A percentile compares a stretch with the other conserved stretches of the same genome.
These are phyloP conservation scores for Cheilosia variabilis DNA, from an alignment of 2,888 invertebrate genomes.

Conservation along the genomic window DNA sequence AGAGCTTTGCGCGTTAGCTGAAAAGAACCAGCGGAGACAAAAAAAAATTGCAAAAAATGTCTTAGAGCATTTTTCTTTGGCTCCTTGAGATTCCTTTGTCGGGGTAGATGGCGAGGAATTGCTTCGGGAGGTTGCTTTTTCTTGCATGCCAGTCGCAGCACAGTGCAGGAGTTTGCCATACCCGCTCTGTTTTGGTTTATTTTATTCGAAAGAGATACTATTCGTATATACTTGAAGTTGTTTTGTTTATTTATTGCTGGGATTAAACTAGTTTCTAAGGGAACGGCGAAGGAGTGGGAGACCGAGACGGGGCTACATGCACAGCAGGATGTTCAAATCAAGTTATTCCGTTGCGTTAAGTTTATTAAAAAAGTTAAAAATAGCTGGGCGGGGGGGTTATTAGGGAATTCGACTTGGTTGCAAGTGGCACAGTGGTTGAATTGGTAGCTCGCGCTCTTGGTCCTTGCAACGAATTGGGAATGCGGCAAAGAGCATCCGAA, in stretches of 20 bases:
- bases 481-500: slow-evolving; percentile 16
- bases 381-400: slow-evolving; percentile 3
- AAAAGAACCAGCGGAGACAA: not conserved
- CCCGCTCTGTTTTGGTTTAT: slow-evolving; percentile 21
- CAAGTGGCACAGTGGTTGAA: not conserved
- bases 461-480: not conserved
- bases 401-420: slow-evolving; percentile 13
- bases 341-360: slow-evolving; percentile 49
- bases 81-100: slow-evolving; percentile 46
- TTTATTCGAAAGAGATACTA: slow-evolving; percentile 40
- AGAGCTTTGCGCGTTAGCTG: not conserved
- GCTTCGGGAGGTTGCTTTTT: slow-evolving; percentile 34
- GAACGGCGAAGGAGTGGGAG: not conserved
- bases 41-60: not conserved
- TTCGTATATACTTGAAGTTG: slow-evolving; percentile 22
- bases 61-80: slow-evolving; percentile 44
- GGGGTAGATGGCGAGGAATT: slow-evolving; percentile 34
- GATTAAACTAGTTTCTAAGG: slow-evolving; percentile 58
- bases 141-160: slow-evolving; percentile 7
- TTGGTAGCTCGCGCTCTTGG: not conserved
- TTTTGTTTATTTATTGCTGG: slow-evolving; percentile 61
- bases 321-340: slow-evolving; percentile 33
- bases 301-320: not conserved
- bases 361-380: slow-evolving; percentile 43
- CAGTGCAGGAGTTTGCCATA: not conserved